These are phyloP conservation scores for Carcharodon carcharias DNA, from an alignment of 2,797 vertebrate genomes.

Conservation along the genomic window DNA sequence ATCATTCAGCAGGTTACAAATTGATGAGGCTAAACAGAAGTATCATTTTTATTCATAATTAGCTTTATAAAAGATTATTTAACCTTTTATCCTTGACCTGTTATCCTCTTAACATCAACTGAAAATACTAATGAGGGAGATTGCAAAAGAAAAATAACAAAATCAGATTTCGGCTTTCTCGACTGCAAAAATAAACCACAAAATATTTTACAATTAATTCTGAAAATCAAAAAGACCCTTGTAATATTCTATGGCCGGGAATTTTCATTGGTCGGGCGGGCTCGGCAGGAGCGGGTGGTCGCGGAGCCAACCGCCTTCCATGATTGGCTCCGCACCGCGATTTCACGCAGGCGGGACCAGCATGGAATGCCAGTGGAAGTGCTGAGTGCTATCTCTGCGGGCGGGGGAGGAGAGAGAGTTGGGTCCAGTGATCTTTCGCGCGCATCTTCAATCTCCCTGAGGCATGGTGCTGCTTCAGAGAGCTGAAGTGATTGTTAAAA, in stretches of 20 bases:
- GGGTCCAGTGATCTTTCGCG: too few relatives aligned
- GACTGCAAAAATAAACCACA: background rate
- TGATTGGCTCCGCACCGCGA: too few relatives aligned
- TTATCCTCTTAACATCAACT: background rate
- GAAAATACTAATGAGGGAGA: background rate
- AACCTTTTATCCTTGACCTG: background rate
- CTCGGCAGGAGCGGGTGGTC: too few relatives aligned
- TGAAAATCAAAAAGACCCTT: background rate
- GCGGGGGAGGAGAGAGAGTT: too few relatives aligned
- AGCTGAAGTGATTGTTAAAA: too few relatives aligned
- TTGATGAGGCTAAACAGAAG: background rate
- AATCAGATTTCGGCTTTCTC: background rate
- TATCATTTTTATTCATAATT: conserved; percentile 1
- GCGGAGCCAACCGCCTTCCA: too few relatives aligned
- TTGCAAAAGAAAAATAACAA: background rate
- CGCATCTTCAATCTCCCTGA: too few relatives aligned
- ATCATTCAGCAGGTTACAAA: background rate
- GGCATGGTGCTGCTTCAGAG: too few relatives aligned
- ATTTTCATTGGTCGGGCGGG: too few relatives aligned
- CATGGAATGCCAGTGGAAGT: too few relatives aligned
- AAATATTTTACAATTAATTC: background rate
- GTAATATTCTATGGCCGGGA: background rate
- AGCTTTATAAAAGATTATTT: background rate
- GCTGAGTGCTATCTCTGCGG: too few relatives aligned
- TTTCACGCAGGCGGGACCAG: too few relatives aligned